Evolutionary conservation across 2,797 vertebrate genomes (phyloP), one percentile per base, ranked within the genome.

Genomic region (Huso huso): DNA sequence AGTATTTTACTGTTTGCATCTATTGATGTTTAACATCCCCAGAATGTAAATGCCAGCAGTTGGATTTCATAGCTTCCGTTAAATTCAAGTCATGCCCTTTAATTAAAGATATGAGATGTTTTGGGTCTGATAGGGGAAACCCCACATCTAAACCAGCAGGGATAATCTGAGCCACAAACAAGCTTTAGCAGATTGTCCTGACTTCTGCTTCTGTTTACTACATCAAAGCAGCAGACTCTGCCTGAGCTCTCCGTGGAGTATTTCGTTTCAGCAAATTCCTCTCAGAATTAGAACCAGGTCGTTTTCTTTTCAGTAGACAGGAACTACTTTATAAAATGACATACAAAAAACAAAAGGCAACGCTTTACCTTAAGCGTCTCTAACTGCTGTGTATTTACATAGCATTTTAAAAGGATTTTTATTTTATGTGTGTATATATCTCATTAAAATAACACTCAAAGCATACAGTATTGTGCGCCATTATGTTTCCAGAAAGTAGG

Each of bases 41-140:
- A 23, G 12, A 9, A 59, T 63, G 48, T 23, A 64, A 55, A 60
- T n/a, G 62, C 15, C 48, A 11, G 15, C 18, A 55, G 6, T 53
- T 51, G 64, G 48, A 52, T 12, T 55, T 23, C 64, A 52, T 12
- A 48, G 51, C 64, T 10, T 10, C 7, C 0, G 52, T n/a, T n/a
- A 48, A 65, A 55, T 53, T 65, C 10, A 10, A 53, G 18, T 23
- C 23, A 51, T 65, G 63, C 37, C 63, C 51, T 53, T 65, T 65
- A 9, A 10, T 11, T 52, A 6, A 12, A 50, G 18, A 51, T 64
- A 37, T 37, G 23, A 37, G 23, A 37, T 37, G 23, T 37, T 37
- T 37, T 37, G 23, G 2, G 4, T 37, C 23, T 37, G 23, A 37
- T 37, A 3, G 2, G 23, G 23, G 23, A 37, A 37, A 18, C 23